These are phyloP conservation scores for Drosophila leonis DNA, from an alignment of 2,888 invertebrate genomes.

Conservation along the genomic window DNA sequence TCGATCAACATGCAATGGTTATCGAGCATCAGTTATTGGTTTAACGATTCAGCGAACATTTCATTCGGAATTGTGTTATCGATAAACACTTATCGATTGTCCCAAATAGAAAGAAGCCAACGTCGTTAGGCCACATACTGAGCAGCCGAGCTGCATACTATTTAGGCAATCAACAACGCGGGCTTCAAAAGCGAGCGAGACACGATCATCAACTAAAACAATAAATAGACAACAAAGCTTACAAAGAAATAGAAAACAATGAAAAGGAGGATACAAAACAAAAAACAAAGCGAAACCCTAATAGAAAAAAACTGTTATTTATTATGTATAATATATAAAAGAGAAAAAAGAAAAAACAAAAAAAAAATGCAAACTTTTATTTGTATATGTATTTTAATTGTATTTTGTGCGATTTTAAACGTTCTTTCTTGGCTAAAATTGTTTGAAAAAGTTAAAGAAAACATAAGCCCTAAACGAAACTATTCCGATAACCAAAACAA, in stretches of 20 bases:
- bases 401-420: constrained; percentile 61
- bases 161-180: constrained; percentile 71
- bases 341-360: neutral
- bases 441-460: constrained; percentile 4
- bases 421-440: constrained; percentile 34
- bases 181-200: constrained; percentile 65
- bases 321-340: constrained; percentile 52
- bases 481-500: constrained; percentile 12
- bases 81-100: constrained; percentile 25
- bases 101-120: constrained; percentile 22
- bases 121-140: constrained; percentile 61
- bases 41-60: constrained; percentile 1
- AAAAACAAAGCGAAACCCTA: constrained; percentile 6
- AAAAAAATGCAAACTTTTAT: constrained; percentile 35
- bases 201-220: constrained; percentile 48
- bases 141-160: constrained; percentile 64
- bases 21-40: constrained; percentile 1
- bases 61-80: constrained; percentile 7
- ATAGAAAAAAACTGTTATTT: constrained; percentile 45
- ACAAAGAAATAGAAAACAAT: constrained; percentile 27
- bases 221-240: constrained; percentile 33
- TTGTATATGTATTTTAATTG: constrained; percentile 51
- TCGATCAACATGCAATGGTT: neutral
- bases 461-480: neutral
- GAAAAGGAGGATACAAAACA: neutral